Evolutionary conservation across 53 echinoderm and acorn worm species (phyloP).

Genomic region (Apostichopus leukothele): DNA sequence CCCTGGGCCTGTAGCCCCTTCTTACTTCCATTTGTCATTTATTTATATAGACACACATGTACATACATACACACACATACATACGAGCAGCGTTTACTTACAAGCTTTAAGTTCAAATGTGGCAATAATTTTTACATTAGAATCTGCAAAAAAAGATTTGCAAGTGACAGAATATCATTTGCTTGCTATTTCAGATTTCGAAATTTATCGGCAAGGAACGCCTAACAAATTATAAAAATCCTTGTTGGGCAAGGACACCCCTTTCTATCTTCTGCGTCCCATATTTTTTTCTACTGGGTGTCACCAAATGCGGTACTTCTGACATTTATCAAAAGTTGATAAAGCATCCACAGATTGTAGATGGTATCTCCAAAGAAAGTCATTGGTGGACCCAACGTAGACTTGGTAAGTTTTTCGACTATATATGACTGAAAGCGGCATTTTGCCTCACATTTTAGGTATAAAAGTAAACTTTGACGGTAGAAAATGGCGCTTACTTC

Average conservation of each 20-base stretch:
- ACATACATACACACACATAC: background rate
- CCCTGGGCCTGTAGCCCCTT: too few species aligned
- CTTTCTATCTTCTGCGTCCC: background rate
- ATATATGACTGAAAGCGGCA: too few species aligned
- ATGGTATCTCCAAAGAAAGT: background rate
- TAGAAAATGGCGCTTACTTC: too few species aligned
- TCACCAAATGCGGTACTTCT: slow-evolving; percentile 35
- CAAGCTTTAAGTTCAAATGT: too few species aligned
- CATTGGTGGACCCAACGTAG: slow-evolving; percentile 45
- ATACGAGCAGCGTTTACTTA: too few species aligned
- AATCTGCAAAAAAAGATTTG: too few species aligned
- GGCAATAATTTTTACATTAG: too few species aligned
- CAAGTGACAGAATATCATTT: background rate
- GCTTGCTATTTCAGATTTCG: background rate
- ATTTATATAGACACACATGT: background rate
- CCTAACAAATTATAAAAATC: slow-evolving; percentile 14
- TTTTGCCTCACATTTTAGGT: too few species aligned
- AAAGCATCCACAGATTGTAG: slow-evolving; percentile 2
- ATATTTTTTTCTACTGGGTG: slow-evolving; percentile 29
- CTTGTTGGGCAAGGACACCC: background rate
- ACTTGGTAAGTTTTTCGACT: background rate
- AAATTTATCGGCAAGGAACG: slow-evolving; percentile 11
- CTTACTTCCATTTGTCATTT: too few species aligned
- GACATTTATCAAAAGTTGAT: slow-evolving; percentile 13
- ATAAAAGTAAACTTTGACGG: too few species aligned